phyloP scores from a whole-genome alignment of 2,888 invertebrate species.

The Euspilapteryx auroguttella region DNA sequence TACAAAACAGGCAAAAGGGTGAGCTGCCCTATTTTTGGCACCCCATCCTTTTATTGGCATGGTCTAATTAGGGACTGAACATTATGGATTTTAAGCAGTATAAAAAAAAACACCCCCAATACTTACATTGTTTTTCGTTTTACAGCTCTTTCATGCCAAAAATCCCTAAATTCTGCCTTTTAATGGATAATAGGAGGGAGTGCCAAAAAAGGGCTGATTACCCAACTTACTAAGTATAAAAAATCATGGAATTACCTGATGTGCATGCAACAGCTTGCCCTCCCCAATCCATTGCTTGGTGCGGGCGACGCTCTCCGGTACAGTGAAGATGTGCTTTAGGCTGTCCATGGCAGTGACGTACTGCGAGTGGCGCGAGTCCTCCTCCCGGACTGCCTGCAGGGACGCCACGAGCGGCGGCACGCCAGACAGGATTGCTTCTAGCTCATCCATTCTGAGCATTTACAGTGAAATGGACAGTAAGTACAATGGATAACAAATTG shows the following conservation, averaged over 20 bases:
- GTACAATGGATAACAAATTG: background rate
- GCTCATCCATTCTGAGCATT: slow-evolving; percentile 67
- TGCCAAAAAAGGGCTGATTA: background rate
- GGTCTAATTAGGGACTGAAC: no score
- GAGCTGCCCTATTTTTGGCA: no score
- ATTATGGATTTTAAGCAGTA: no score
- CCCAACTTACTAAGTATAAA: background rate
- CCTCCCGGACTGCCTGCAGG: slow-evolving; percentile 84
- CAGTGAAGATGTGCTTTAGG: slow-evolving; percentile 95
- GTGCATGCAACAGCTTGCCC: slow-evolving; percentile 92
- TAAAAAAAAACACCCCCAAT: no score
- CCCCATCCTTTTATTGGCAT: no score
- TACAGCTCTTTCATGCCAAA: no score
- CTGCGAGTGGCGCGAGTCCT: slow-evolving; percentile 93
- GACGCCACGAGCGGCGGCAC: slow-evolving; percentile 81
- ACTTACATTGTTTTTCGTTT: no score
- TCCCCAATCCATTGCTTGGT: slow-evolving; percentile 93
- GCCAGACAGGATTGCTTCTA: slow-evolving; percentile 72
- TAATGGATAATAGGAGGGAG: no score
- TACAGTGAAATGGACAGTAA: background rate
- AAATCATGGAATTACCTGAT: slow-evolving; percentile 61
- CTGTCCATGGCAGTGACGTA: slow-evolving; percentile 98
- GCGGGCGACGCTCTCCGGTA: slow-evolving; percentile 93
- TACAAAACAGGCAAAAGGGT: no score
- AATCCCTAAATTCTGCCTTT: no score